These are phyloP conservation scores for Chrysotoxum bicinctum DNA, from an alignment of 2,888 invertebrate genomes.

Conservation along the genomic window DNA sequence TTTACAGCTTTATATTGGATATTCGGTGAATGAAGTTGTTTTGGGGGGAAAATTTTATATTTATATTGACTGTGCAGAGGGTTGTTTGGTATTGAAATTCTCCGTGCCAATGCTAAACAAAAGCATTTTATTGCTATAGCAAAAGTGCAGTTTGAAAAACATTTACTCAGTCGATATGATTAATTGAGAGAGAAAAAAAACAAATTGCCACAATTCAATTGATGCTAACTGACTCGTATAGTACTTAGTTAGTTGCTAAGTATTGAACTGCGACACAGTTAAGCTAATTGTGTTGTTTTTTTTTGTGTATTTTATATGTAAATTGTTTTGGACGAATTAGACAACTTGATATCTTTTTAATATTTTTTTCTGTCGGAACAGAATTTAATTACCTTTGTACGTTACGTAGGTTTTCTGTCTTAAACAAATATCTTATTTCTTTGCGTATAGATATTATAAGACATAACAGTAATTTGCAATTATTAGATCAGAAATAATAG, in stretches of 20 bases:
- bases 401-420: too few relatives aligned
- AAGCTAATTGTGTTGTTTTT: constrained; percentile 13
- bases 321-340: background rate
- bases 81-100: constrained; percentile 12
- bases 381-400: background rate
- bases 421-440: too few relatives aligned
- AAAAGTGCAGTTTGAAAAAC: background rate
- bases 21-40: background rate
- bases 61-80: background rate
- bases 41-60: background rate
- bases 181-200: background rate
- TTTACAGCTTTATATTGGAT: background rate
- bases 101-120: background rate
- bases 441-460: too few relatives aligned
- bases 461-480: too few relatives aligned
- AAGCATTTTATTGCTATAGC: background rate
- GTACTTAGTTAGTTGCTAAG: background rate
- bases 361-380: background rate
- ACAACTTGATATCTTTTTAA: background rate
- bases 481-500: too few relatives aligned
- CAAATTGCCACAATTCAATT: constrained; percentile 17
- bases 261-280: background rate
- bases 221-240: constrained; percentile 10
- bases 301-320: background rate
- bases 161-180: background rate